Base-by-base conservation (phyloP, 2,888 invertebrate genomes). In the Eilema depressum region DNA sequence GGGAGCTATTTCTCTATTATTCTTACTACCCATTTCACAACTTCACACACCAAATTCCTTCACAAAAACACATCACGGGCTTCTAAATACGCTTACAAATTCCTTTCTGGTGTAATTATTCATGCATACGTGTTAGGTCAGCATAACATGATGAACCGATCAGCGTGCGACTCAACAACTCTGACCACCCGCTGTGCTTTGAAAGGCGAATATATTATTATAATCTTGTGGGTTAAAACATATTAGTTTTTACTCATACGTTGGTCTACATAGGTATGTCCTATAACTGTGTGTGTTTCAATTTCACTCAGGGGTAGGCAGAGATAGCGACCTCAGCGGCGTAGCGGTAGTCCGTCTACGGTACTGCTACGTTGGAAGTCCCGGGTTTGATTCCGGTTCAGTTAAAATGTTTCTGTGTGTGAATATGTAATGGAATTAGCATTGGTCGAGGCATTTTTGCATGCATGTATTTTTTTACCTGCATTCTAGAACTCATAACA, bases 171-270 rank as follows among this genome's bases (percentile, higher is more conserved):
- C n/a, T 28, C 23, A 74, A 78, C 74, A 78, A 70, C 62, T 74
- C 66, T 26, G 75, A 70, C 78, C 78, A 70, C 82, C 83, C 83
- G 83, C 80, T 76, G 82, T 66, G 82, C 71, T 63, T 64, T 68
- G 68, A 69, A 59, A 66, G 57, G 61, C 68, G 59, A 66, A 63
- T 47, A 8, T n/a, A 53, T 53, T n/a, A 53, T 53, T n/a, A 53
- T 53, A 53, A 53, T 53, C 10, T 53, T 53, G 53, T 53, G 53
- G 20, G 7, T 47, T 53, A 53, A 53, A 20, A 47, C 3, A 53
- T 20, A 53, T n/a, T 14, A 41, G 41, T 3, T 41, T 41, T 41
- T 41, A 37, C 14, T 7, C 17, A 17, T 14, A 3, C 17, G 41
- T 41, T 41, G 17, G 17, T 14, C 4, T 41, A 33, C 1, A 37